Conservation (phyloP, 1,140 invertebrate species). For the Archegozetes longisetosus region DNA sequence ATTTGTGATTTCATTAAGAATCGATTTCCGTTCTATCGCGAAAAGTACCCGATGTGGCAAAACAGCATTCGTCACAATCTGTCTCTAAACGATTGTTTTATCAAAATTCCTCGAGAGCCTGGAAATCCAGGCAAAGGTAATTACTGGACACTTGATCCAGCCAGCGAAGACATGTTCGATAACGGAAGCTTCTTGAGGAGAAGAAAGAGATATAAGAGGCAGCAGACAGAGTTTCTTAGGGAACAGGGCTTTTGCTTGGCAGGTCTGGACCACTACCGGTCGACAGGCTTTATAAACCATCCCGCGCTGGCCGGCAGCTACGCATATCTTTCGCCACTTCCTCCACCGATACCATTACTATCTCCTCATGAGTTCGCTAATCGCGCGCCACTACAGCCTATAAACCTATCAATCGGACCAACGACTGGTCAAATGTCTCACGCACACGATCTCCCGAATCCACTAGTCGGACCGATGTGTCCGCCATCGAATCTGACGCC, state of each 20-base stretch:
- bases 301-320: not conserved
- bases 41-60: slow-evolving; percentile 90
- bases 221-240: slow-evolving; percentile 34
- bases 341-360: not conserved
- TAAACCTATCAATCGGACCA: not conserved
- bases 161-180: slow-evolving; percentile 98
- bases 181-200: slow-evolving; percentile 91
- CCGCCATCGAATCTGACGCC: not conserved
- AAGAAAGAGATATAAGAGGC: slow-evolving; percentile 84
- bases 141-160: slow-evolving; percentile 94
- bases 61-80: slow-evolving; percentile 95
- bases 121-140: slow-evolving; percentile 98
- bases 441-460: not conserved
- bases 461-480: not conserved
- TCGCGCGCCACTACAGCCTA: not conserved
- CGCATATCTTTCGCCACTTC: not conserved
- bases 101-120: slow-evolving; percentile 93
- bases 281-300: not conserved
- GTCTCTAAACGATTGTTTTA: slow-evolving; percentile 95
- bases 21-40: slow-evolving; percentile 87
- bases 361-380: not conserved
- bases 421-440: not conserved
- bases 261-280: not conserved
- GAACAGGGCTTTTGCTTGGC: not conserved
- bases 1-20: slow-evolving; percentile 72